Evolutionary conservation across 2,888 invertebrate species (phyloP), one percentile per base, ranked within the genome.

Genomic region (Augiades crinisus): DNA sequence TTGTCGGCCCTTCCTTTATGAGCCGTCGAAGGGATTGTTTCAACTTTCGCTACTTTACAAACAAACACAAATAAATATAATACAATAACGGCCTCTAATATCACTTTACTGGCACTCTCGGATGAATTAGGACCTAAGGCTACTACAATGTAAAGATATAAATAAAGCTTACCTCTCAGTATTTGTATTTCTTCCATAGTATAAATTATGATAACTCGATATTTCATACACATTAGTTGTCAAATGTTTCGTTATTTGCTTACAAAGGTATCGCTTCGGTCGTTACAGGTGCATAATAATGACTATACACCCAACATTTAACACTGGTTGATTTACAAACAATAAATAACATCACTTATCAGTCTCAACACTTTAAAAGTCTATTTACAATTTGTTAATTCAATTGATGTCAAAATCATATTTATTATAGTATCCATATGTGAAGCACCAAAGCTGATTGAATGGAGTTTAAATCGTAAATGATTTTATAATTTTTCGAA

Each of bases 261-360:
- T 38, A 31, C n/a, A 27, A 4, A 12, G 19, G 22, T 34, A 17
- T 41, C 17, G 50, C 7, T 44, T 50, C 43, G 13, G 10, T 44
- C 30, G 27, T 43, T 10, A 52, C 13, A 46, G 19, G 24, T 41
- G 45, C 43, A 50, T 37, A 44, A 24, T 30, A 30, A 44, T n/a
- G 30, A n/a, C n/a, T 31, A 41, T 72, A 74, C 72, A 75, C 74
- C 77, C 79, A 76, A 78, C 70, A 78, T 84, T 85, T 86, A 85
- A 85, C 83, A 85, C 84, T 80, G 84, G 79, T 81, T 79, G 81
- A 80, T 83, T 81, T 81, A 82, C 68, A 79, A 81, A 86, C 75
- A 87, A 87, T 85, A 87, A 86, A 86, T 86, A 85, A 85, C 82
- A 78, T 87, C 81, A 84, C 71, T 74, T 85, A 87, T 89, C 88